Conservation (phyloP, 2,797 vertebrate genomes). For the Anabacerthia variegaticeps region DNA sequence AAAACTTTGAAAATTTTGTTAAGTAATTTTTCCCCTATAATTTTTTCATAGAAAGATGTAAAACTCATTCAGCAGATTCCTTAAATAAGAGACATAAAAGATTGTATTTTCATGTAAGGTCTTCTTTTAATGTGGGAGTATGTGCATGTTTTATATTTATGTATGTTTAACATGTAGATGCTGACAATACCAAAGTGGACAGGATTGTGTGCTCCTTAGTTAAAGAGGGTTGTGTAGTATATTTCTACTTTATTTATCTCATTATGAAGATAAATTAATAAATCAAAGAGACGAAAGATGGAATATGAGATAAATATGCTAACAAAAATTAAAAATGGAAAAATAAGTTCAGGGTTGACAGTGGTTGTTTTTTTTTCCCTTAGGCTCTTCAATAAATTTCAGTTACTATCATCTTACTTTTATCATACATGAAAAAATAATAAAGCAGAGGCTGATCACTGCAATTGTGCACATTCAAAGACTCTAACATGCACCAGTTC, state of each 20-base stretch:
- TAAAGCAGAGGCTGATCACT: neutral
- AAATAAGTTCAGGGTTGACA: neutral
- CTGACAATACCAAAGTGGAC: neutral
- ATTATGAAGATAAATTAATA: constrained; percentile 12
- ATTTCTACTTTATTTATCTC: neutral
- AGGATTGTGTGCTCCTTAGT: neutral
- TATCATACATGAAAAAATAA: neutral
- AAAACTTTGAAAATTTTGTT: neutral
- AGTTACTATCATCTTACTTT: neutral
- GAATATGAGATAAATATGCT: constrained; percentile 12
- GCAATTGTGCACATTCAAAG: neutral
- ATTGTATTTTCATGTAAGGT: neutral
- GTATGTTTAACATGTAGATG: neutral
- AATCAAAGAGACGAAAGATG: neutral
- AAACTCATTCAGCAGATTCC: neutral
- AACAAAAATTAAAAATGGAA: constrained; percentile 7
- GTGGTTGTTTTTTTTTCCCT: neutral
- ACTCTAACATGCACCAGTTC: neutral
- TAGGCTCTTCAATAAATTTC: constrained; percentile 2
- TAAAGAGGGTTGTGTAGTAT: neutral
- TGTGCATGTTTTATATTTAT: neutral
- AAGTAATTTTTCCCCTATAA: neutral
- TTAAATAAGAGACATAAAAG: neutral
- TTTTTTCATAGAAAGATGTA: neutral
- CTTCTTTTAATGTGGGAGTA: neutral